Evolutionary conservation across 2,888 invertebrate genomes (phyloP).

Genomic region (Rhodophaea formosa): DNA sequence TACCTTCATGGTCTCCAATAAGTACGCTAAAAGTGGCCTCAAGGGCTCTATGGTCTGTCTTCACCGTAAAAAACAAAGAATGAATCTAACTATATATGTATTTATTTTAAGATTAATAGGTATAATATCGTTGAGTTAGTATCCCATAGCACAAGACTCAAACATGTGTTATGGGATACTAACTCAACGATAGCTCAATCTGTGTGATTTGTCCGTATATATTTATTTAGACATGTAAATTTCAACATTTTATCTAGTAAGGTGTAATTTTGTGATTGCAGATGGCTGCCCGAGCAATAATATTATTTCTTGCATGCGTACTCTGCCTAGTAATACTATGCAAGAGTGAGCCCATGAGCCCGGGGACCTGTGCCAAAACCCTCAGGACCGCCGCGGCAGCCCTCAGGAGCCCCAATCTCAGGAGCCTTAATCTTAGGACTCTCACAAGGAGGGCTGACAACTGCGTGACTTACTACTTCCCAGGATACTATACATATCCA

Average conservation of each 20-base stretch:
- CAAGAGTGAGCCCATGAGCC: neutral
- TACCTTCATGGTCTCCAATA: too few species aligned
- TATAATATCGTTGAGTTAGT: too few species aligned
- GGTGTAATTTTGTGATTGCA: neutral
- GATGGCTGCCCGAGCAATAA: neutral
- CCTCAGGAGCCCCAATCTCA: neutral
- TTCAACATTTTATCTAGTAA: neutral
- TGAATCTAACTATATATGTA: too few species aligned
- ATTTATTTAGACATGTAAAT: too few species aligned
- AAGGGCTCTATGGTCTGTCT: too few species aligned
- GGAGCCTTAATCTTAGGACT: neutral
- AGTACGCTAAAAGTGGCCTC: too few species aligned
- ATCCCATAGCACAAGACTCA: too few species aligned
- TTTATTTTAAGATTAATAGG: too few species aligned
- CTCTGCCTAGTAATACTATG: neutral
- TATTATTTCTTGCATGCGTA: neutral
- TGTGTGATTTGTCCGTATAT: too few species aligned
- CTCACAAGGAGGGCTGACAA: neutral
- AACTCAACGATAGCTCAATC: too few species aligned
- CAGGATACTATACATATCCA: neutral
- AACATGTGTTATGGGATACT: too few species aligned
- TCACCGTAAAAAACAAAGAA: too few species aligned
- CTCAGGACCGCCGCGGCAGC: neutral
- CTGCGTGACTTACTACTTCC: neutral
- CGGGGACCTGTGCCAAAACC: neutral